Base-by-base conservation (phyloP, 2,113 vertebrate genomes). In the Turdus rufiventris region DNA sequence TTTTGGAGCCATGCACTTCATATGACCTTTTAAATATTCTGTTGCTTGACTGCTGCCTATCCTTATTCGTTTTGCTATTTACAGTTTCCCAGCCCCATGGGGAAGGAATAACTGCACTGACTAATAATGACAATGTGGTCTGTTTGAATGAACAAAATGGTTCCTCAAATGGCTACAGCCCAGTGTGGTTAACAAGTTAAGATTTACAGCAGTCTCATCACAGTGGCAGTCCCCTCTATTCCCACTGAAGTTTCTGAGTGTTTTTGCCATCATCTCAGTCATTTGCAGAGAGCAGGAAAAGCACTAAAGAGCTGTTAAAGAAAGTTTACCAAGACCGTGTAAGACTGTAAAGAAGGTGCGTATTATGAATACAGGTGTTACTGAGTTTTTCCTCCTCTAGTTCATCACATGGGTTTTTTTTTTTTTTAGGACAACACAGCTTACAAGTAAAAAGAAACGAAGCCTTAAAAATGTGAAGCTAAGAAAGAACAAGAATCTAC, bases 21-120 rank as follows among this genome's bases (percentile, higher is more conserved):
- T 43, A 33, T 66, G 78, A 93, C 63, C 88, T 94, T 96, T 92
- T 79, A 31, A 92, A 73, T 93, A 93, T 93, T 95, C 94, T 74
- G 38, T 42, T 74, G 31, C 58, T 91, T 84, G 60, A 60, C 62
- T 75, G 48, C 70, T 93, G 65, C 50, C 57, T 93, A 8, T 78
- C 86, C 87, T 94, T 78, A 34, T 53, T 89, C 76, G 57, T 95
- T 89, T 43, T 91, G 72, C 66, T 91, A 18, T 86, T 94, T 86
- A n/a, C 40, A 48, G 56, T 72, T 86, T 88, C 75, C 60, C 62
- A 92, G 58, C 38, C 76, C 65, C 61, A 8, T 19, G 50, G 47
- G 66, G 72, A 85, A 68, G 70, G 76, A 89, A 79, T 50, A 92
- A 66, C 75, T 24, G 3, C 72, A 33, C 75, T 33, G 89, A 58